Base-by-base conservation (phyloP, 2,888 invertebrate species). In the Lasioglossum morio region DNA sequence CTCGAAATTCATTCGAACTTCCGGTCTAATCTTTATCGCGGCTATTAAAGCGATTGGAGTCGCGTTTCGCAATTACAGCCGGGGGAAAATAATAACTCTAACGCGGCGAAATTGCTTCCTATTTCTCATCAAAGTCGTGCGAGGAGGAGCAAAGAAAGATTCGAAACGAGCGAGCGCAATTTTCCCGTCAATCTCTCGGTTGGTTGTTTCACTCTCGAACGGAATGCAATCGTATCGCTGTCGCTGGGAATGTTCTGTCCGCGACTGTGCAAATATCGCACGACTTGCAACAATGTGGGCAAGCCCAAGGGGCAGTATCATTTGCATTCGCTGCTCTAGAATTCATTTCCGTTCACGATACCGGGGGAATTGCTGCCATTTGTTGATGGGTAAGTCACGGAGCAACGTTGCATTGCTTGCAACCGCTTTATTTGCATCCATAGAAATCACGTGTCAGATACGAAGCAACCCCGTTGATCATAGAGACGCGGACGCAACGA, bases 271-370 rank as follows among this genome's bases (percentile, higher is more conserved):
- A 72, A 72, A 66, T 80, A 83, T 81, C 37, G 74, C 53, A 75
- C 75, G 60, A 80, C 75, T 83, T 53, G 72, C 60, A 72, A 83
- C 46, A 43, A 72, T 60, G 40, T 30, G 14, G 27, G 48, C 40
- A 66, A 53, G 30, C 70, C 74, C 19, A n/a, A 74, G 37, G 40
- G 19, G 40, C 72, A 46, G n/a, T 37, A 16, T 48, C 75, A 72
- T 79, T 79, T 82, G 57, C 80, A 72, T 80, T 80, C 72, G 43
- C 37, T 81, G 53, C 77, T 77, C 48, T 63, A 40, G 30, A n/a
- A 46, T 23, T 70, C 60, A 66, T 73, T 69, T 73, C 40, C 40
- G 69, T 40, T 27, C 19, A 2, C 37, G 66, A 60, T 48, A 48
- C 46, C 40, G 19, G 3, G 43, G 16, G 48, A 77, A 77, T 63